These are phyloP conservation scores for Amblyjoppa fuscipennis DNA, from an alignment of 2,888 invertebrate species.

Conservation along the genomic window DNA sequence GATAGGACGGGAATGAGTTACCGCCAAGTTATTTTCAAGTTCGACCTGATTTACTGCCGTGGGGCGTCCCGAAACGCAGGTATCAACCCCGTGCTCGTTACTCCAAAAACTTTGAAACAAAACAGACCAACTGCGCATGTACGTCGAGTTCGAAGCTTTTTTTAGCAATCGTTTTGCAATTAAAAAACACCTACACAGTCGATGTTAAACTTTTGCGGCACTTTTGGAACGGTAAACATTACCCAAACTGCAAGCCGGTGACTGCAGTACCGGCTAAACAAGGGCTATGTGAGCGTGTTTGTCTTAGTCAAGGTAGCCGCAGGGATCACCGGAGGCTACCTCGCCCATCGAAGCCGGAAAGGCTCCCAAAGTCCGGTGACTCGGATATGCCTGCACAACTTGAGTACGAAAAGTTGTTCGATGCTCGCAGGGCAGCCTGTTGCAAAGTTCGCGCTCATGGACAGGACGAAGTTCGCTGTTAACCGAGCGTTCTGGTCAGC, in stretches of 20 bases:
- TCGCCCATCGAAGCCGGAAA: constrained; percentile 25
- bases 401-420: constrained; percentile 41
- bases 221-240: constrained; percentile 2
- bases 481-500: constrained; percentile 56
- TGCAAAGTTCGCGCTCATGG: constrained; percentile 43
- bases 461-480: constrained; percentile 53
- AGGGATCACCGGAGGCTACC: constrained; percentile 29
- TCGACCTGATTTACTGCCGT: constrained; percentile 79
- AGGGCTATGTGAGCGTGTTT: neutral
- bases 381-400: constrained; percentile 20
- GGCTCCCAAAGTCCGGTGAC: constrained; percentile 23
- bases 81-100: constrained; percentile 57
- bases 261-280: neutral
- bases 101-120: constrained; percentile 29
- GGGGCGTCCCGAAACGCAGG: constrained; percentile 58
- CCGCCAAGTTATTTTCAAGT: constrained; percentile 80
- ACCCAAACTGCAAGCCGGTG: neutral
- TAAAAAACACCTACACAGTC: neutral
- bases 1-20: constrained; percentile 75
- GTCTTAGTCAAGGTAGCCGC: neutral
- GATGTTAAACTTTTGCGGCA: neutral
- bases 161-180: neutral
- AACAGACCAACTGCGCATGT: constrained; percentile 28
- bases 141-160: neutral
- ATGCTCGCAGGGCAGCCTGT: constrained; percentile 40